A percentile compares a stretch with the other conserved stretches of the same genome.
phyloP scores from a whole-genome alignment of 2,113 vertebrate species.

The Poecilia latipinna region DNA sequence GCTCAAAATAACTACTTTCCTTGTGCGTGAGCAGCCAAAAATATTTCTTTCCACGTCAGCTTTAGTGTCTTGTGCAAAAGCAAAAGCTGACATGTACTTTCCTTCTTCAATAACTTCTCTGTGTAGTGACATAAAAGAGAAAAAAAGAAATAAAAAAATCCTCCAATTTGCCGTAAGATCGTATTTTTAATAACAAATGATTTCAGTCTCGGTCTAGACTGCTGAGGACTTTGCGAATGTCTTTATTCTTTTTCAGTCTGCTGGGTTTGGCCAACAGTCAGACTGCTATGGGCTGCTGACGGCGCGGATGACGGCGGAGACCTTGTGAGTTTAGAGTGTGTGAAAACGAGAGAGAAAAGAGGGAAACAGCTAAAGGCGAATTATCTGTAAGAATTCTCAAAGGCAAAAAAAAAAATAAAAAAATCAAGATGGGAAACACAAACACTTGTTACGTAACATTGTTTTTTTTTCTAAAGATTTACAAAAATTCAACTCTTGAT shows the following conservation, averaged over 20 bases:
- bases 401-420: neutral
- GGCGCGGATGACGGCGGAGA: constrained; percentile 57
- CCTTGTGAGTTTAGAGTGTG: constrained; percentile 28
- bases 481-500: too few species aligned
- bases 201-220: constrained; percentile 52
- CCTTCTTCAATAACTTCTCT: constrained; percentile 15
- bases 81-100: constrained; percentile 10
- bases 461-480: too few species aligned
- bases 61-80: constrained; percentile 8
- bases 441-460: neutral
- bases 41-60: neutral
- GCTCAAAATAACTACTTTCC: neutral
- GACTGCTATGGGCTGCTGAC: constrained; percentile 50
- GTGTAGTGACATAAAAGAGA: constrained; percentile 21
- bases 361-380: neutral
- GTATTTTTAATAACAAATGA: constrained; percentile 44
- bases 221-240: constrained; percentile 61
- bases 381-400: constrained; percentile 2
- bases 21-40: neutral
- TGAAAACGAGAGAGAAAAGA: constrained; percentile 15
- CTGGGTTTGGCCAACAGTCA: constrained; percentile 66
- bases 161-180: constrained; percentile 37
- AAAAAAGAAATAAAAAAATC: constrained; percentile 19
- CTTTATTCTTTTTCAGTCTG: constrained; percentile 68
- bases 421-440: neutral